These are phyloP conservation scores for Petrocephalus zakoni DNA, from an alignment of 2,113 vertebrate species.

Conservation along the genomic window DNA sequence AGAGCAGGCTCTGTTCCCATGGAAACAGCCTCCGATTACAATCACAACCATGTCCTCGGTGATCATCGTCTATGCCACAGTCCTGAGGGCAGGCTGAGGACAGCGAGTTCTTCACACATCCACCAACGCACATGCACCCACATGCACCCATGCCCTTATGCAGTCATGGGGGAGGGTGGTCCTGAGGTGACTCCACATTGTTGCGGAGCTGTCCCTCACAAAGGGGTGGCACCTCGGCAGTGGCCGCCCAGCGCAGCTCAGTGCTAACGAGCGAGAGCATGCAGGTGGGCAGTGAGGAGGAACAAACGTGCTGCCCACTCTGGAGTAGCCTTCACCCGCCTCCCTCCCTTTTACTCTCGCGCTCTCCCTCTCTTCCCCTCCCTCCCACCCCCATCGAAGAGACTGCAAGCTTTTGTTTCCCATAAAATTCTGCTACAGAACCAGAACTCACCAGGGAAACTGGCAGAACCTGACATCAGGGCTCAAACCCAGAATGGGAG, in stretches of 20 bases:
- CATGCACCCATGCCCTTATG: conserved; percentile 20
- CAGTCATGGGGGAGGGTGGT: not conserved
- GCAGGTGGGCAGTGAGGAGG: conserved; percentile 2
- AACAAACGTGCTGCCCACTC: conserved; percentile 20
- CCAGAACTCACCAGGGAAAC: conserved; percentile 19
- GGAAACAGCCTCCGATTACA: not conserved
- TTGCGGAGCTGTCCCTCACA: not conserved
- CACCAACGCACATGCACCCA: conserved; percentile 19
- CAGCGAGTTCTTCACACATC: conserved; percentile 24
- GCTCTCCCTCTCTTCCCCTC: not conserved
- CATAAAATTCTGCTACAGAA: conserved; percentile 13
- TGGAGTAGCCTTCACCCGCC: not conserved
- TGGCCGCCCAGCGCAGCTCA: not conserved
- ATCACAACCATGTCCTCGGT: not conserved
- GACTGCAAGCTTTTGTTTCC: conserved; percentile 1
- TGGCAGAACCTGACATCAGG: not conserved
- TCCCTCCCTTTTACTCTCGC: not conserved
- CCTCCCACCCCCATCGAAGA: not conserved
- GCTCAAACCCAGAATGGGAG: not conserved
- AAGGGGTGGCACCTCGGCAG: not conserved
- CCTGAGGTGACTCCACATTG: not conserved
- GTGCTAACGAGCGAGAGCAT: conserved; percentile 17
- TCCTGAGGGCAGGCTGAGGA: not conserved
- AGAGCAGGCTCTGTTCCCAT: not conserved
- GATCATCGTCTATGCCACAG: not conserved